Base-by-base conservation (phyloP, 30 jellyfish, hydroid and myxozoan genomes). In the Hydra vulgaris region DNA sequence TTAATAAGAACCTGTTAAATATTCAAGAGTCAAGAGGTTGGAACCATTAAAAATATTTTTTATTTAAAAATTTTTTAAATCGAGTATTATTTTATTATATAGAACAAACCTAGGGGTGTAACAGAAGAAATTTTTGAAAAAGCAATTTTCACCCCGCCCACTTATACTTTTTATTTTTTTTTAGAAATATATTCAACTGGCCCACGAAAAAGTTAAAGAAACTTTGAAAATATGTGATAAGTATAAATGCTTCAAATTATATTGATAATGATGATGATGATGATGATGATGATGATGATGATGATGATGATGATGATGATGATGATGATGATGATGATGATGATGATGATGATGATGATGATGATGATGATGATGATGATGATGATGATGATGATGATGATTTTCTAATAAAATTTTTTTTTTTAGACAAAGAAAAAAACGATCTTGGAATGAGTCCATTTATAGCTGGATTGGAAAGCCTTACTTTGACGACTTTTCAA, bases 361-460 rank as follows among this genome's bases (percentile, higher is more conserved):
- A 16, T 56, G 18, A n/a, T 56, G 19, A 56, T n/a, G 18, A 56
- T 56, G 17, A 56, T 56, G 19, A 56, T 16, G 72, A n/a, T 16
- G 72, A n/a, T 16, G n/a, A 56, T 17, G 72, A 56, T 56, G 72
- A n/a, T n/a, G n/a, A n/a, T n/a, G n/a, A n/a, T n/a, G n/a, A n/a
- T n/a, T n/a, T n/a, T n/a, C n/a, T n/a, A n/a, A n/a, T n/a, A n/a
- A n/a, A n/a, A n/a, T n/a, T 40, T 40, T 12, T 75, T 54, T 22
- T 61, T 78, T 25, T 53, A 92, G 98, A 83, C 84, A 23, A 23
- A 84, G 98, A 73, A 83, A 95, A 68, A 70, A 80, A 53, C 79
- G 71, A 22, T 71, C 98, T 27, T 92, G 95, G 95, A 87, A 94
- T 7, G 98, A 92, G 78, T 70, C 98, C 12, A 66, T 92, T 72